Evolutionary conservation across 2,888 invertebrate genomes (phyloP).

Genomic region (Hemaris fuciformis): DNA sequence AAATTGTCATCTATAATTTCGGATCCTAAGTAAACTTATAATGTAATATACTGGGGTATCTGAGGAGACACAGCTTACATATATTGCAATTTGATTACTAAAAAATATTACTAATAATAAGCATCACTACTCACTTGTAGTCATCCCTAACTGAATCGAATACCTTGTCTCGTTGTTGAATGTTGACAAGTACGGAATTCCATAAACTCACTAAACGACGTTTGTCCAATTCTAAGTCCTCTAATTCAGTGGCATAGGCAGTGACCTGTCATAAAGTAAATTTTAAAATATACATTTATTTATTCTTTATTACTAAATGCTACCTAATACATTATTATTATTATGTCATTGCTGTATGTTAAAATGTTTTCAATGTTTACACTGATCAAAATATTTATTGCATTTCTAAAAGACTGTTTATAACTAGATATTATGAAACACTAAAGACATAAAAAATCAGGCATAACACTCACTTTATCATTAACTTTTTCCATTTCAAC

Average conservation of each 20-base stretch:
- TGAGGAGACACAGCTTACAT: too few relatives aligned
- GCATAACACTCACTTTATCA: conserved; percentile 56
- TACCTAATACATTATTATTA: too few relatives aligned
- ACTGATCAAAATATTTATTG: too few relatives aligned
- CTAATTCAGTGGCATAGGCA: conserved; percentile 87
- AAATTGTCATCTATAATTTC: too few relatives aligned
- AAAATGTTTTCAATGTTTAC: too few relatives aligned
- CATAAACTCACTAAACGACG: conserved; percentile 86
- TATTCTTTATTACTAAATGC: background rate
- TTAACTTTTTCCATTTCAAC: conserved; percentile 81
- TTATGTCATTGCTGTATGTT: too few relatives aligned
- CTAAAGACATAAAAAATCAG: background rate
- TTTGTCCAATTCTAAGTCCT: conserved; percentile 86
- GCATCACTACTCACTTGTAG: conserved; percentile 65
- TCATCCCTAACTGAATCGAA: conserved; percentile 83
- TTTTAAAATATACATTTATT: background rate
- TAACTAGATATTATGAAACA: too few relatives aligned
- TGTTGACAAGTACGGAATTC: conserved; percentile 87
- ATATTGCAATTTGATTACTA: too few relatives aligned
- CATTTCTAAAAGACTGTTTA: too few relatives aligned
- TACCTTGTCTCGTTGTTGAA: conserved; percentile 85
- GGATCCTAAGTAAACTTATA: too few relatives aligned
- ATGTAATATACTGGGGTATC: too few relatives aligned
- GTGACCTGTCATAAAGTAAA: conserved; percentile 68
- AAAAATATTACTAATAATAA: too few relatives aligned